A percentile compares a stretch with the other conserved stretches of the same genome.
Evolutionary conservation across 2,888 invertebrate species (phyloP).

Genomic region (Parelbella ahira): DNA sequence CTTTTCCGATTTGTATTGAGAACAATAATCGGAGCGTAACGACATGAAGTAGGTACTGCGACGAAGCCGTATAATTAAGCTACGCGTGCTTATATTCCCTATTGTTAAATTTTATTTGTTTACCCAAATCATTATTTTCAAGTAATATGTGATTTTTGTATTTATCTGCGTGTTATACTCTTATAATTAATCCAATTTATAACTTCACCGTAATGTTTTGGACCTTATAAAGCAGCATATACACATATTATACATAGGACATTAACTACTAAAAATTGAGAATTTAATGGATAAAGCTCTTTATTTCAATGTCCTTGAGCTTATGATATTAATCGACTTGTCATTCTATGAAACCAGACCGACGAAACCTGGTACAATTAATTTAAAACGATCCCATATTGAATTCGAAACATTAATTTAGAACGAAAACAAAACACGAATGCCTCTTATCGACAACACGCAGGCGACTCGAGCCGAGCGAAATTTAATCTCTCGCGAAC

Average conservation of each 20-base stretch:
- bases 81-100: background rate
- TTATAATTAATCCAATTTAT: no score
- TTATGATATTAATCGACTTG: no score
- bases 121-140: no score
- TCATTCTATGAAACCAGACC: background rate
- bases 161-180: no score
- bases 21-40: slow-evolving; percentile 7
- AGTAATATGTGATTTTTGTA: no score
- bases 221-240: no score
- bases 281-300: no score
- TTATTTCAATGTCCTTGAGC: no score
- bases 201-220: no score
- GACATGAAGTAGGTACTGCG: slow-evolving; percentile 20
- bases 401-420: slow-evolving; percentile 32
- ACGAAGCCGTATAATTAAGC: slow-evolving; percentile 4
- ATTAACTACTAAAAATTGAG: no score
- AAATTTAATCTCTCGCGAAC: slow-evolving; percentile 50
- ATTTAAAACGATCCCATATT: slow-evolving; percentile 42
- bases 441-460: slow-evolving; percentile 51
- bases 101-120: no score
- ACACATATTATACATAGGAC: no score
- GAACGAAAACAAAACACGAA: slow-evolving; percentile 46
- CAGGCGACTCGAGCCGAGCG: slow-evolving; percentile 38
- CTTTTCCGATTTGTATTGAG: slow-evolving; percentile 18
- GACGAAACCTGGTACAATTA: slow-evolving; percentile 33